Evolutionary conservation across 2,888 invertebrate genomes (phyloP).

Genomic region (Acanthococcus lagerstroemiae): DNA sequence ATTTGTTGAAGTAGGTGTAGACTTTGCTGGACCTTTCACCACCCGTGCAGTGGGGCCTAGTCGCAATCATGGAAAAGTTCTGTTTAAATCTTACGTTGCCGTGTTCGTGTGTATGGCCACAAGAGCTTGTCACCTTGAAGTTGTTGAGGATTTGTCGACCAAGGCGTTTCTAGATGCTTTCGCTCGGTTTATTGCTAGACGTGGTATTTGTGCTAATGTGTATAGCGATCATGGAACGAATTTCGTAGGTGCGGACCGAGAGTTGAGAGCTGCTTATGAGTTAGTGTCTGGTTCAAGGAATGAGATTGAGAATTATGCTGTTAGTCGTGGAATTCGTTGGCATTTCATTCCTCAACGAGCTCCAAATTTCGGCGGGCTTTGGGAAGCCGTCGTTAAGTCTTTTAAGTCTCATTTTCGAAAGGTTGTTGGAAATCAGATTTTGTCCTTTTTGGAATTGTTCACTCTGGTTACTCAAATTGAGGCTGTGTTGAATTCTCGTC

Average conservation of each 20-base stretch:
- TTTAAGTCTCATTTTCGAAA: too few species aligned
- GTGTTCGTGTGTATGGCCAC: neutral
- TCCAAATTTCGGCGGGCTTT: neutral
- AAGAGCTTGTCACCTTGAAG: neutral
- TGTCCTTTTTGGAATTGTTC: conserved; percentile 39
- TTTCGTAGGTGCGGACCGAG: neutral
- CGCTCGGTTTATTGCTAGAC: neutral
- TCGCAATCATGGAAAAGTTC: neutral
- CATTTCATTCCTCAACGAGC: neutral
- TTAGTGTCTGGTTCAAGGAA: neutral
- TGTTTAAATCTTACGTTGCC: neutral
- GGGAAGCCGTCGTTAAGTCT: conserved; percentile 2
- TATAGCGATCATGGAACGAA: neutral
- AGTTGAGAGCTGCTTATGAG: conserved; percentile 23
- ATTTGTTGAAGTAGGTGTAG: neutral
- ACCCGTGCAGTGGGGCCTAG: neutral
- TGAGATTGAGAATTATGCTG: neutral
- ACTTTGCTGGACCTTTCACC: neutral
- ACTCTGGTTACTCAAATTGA: conserved; percentile 39
- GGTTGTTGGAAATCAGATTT: too few species aligned
- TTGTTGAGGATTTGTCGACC: neutral
- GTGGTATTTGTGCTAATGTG: neutral
- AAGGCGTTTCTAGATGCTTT: neutral
- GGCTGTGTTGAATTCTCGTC: conserved; percentile 39
- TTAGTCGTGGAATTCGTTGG: neutral